phyloP scores from a whole-genome alignment of 2,113 vertebrate species.

The Mohoua ochrocephala region DNA sequence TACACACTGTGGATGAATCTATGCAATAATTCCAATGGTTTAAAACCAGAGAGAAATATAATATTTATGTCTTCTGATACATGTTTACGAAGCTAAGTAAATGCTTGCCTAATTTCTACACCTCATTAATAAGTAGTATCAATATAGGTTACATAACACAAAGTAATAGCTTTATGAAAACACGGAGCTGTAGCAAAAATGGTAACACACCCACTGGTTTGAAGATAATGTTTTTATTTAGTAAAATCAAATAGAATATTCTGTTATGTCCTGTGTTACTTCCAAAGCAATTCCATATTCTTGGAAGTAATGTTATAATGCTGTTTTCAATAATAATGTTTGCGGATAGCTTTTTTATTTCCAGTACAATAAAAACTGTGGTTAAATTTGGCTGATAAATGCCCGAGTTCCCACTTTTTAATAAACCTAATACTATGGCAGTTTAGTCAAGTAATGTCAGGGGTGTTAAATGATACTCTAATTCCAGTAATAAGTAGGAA shows the following conservation, averaged over 20 bases:
- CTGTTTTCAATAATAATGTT: not conserved
- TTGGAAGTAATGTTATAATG: not conserved
- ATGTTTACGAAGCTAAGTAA: slow-evolving; percentile 6
- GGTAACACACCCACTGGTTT: not conserved
- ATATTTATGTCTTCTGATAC: slow-evolving; percentile 1
- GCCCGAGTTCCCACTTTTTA: not conserved
- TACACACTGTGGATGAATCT: slow-evolving; percentile 3
- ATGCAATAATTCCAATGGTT: not conserved
- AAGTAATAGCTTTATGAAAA: not conserved
- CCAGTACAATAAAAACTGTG: not conserved
- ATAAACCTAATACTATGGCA: not conserved
- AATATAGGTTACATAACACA: not conserved
- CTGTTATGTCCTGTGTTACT: not conserved
- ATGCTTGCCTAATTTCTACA: slow-evolving; percentile 7
- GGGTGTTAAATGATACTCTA: slow-evolving; percentile 30
- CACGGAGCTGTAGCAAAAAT: not conserved
- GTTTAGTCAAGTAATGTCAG: slow-evolving; percentile 15
- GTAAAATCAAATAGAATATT: not conserved
- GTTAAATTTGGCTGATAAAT: slow-evolving; percentile 12
- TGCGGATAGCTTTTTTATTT: not conserved
- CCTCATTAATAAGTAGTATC: not conserved
- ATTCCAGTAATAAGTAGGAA: slow-evolving; percentile 29
- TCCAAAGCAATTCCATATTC: not conserved
- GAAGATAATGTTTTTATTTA: not conserved
- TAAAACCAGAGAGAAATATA: slow-evolving; percentile 26